Conservation (phyloP, 2,888 invertebrate species). For the Tupiocoris notatus region DNA sequence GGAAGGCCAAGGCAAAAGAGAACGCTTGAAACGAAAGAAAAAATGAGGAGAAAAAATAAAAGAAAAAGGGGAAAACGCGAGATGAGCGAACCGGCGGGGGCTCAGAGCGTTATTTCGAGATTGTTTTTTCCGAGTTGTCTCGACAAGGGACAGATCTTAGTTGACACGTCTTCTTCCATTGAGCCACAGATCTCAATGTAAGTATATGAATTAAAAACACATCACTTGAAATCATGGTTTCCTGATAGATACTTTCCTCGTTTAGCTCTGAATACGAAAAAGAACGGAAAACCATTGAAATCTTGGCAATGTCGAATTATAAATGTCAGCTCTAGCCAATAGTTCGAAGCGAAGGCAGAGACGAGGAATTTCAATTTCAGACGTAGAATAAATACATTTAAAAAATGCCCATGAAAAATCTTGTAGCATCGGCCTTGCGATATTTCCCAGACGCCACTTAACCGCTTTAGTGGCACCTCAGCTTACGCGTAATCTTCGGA, state of each 20-base stretch:
- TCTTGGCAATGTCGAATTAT: neutral
- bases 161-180: conserved; percentile 17
- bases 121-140: neutral
- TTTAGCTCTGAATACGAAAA: no score
- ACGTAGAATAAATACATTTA: no score
- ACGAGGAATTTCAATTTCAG: no score
- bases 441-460: no score
- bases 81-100: conserved; percentile 17
- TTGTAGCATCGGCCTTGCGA: no score
- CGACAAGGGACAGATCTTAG: neutral
- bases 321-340: neutral
- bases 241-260: no score
- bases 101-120: neutral
- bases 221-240: no score
- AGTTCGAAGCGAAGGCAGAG: neutral
- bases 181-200: neutral
- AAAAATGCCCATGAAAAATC: no score
- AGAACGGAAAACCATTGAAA: no score
- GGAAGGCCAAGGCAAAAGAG: conserved; percentile 16
- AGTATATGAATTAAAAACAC: no score
- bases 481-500: neutral
- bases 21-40: conserved; percentile 14
- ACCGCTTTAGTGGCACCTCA: no score
- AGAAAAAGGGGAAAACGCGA: conserved; percentile 9
- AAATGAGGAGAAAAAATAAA: conserved; percentile 13